These are phyloP conservation scores for Auanema sp. DNA, from an alignment of 2,888 invertebrate species.

Conservation along the genomic window DNA sequence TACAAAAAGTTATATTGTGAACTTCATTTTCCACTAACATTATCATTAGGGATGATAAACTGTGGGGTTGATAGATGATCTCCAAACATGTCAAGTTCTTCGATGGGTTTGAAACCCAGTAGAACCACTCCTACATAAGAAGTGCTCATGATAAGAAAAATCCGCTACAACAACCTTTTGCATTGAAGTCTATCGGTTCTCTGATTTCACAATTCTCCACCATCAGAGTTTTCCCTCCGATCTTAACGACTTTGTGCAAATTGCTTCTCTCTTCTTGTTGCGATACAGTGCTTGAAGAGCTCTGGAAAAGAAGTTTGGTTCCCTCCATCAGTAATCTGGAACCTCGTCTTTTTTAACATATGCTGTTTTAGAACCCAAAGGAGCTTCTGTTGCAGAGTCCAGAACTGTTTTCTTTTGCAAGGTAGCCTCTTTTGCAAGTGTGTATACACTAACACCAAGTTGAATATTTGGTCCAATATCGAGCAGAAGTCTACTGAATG, in stretches of 20 bases:
- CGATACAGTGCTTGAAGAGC: no score
- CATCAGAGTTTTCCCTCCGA: conserved; percentile 37
- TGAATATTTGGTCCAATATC: conserved; percentile 17
- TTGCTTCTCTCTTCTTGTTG: conserved; percentile 15
- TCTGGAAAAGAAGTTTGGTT: no score
- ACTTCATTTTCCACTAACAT: conserved; percentile 4
- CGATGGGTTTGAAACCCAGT: conserved; percentile 16
- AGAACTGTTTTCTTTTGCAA: no score
- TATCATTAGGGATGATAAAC: conserved; percentile 18
- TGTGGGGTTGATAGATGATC: conserved; percentile 9
- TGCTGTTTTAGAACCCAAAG: no score
- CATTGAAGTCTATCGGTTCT: conserved; percentile 7
- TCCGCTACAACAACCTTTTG: no score
- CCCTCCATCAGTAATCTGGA: no score
- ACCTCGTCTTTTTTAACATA: no score
- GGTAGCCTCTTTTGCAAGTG: no score
- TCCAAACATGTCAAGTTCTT: conserved; percentile 9
- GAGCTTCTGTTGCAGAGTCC: no score
- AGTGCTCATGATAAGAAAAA: no score
- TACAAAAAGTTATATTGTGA: not conserved
- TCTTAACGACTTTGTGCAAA: conserved; percentile 30
- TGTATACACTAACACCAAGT: not conserved
- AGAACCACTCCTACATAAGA: conserved; percentile 8
- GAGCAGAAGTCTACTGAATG: conserved; percentile 15
- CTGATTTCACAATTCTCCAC: conserved; percentile 26